Conservation (phyloP, 1,140 invertebrate species). For the Drosophila mojavensis region DNA sequence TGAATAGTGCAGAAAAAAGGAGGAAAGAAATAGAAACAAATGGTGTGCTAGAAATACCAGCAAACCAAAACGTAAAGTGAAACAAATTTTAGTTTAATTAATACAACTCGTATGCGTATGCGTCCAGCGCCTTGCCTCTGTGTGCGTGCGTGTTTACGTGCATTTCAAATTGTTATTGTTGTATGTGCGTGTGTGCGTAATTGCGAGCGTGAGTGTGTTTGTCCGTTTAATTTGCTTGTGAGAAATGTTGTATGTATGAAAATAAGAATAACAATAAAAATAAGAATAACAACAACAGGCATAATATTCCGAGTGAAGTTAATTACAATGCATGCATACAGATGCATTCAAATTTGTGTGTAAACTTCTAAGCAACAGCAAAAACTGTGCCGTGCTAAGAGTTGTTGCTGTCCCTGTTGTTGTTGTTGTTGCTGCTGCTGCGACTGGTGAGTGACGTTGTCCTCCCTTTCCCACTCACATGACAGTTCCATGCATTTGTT, state of each 20-base stretch:
- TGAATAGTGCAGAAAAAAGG: conserved; percentile 58
- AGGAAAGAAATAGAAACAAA: conserved; percentile 52
- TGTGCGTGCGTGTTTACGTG: conserved; percentile 20
- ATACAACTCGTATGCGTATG: conserved; percentile 6
- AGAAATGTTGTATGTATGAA: conserved; percentile 21
- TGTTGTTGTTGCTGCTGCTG: not conserved
- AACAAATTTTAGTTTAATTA: conserved; percentile 40
- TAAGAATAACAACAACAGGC: not conserved
- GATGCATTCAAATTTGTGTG: conserved; percentile 7
- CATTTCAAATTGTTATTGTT: conserved; percentile 6
- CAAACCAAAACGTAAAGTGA: conserved; percentile 25
- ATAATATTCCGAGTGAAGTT: conserved; percentile 25
- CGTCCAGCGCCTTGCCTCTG: conserved; percentile 1
- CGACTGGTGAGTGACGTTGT: conserved; percentile 8
- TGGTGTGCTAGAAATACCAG: conserved; percentile 48
- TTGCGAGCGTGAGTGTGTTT: conserved; percentile 7
- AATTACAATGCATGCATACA: conserved; percentile 16
- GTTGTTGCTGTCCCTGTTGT: conserved; percentile 20
- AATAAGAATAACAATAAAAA: conserved; percentile 17
- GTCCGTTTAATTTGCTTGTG: conserved; percentile 27
- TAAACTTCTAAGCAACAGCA: conserved; percentile 42
- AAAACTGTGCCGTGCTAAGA: conserved; percentile 64
- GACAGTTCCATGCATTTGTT: conserved; percentile 36
- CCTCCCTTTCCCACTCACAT: conserved; percentile 38
- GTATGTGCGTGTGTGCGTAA: not conserved